These are phyloP conservation scores for Drosophila emarginata DNA, from an alignment of 2,888 invertebrate genomes.

Conservation along the genomic window DNA sequence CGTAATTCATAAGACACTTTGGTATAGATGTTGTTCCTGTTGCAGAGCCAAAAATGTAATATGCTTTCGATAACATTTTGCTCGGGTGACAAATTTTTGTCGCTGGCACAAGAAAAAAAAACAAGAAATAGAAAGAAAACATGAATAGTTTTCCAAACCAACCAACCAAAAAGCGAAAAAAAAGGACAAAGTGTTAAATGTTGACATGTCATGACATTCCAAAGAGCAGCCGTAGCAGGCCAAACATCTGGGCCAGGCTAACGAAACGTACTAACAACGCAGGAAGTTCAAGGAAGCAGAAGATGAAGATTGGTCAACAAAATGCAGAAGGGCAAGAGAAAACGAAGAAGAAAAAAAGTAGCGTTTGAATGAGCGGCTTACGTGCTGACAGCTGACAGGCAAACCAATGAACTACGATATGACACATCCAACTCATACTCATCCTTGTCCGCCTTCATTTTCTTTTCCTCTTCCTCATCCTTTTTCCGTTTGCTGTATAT, in stretches of 20 bases:
- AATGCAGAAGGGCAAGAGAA: neutral
- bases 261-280: conserved; percentile 21
- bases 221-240: conserved; percentile 50
- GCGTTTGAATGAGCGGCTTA: conserved; percentile 66
- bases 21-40: conserved; percentile 28
- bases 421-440: conserved; percentile 46
- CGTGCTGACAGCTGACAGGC: conserved; percentile 73
- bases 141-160: conserved; percentile 44
- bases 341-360: conserved; percentile 12
- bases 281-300: conserved; percentile 33
- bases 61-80: conserved; percentile 71
- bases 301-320: conserved; percentile 57
- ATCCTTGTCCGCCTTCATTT: conserved; percentile 6
- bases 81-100: conserved; percentile 71
- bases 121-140: conserved; percentile 22
- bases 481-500: conserved; percentile 34
- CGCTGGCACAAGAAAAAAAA: conserved; percentile 24
- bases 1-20: conserved; percentile 56
- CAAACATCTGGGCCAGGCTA: conserved; percentile 45
- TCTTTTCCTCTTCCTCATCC: conserved; percentile 17
- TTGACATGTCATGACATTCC: conserved; percentile 76
- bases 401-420: conserved; percentile 74
- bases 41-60: conserved; percentile 50
- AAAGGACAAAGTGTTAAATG: conserved; percentile 76
- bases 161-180: conserved; percentile 28